A percentile compares a stretch with the other conserved stretches of the same genome.
Evolutionary conservation across 2,888 invertebrate genomes (phyloP).

Genomic region (Cephalotes varians): DNA sequence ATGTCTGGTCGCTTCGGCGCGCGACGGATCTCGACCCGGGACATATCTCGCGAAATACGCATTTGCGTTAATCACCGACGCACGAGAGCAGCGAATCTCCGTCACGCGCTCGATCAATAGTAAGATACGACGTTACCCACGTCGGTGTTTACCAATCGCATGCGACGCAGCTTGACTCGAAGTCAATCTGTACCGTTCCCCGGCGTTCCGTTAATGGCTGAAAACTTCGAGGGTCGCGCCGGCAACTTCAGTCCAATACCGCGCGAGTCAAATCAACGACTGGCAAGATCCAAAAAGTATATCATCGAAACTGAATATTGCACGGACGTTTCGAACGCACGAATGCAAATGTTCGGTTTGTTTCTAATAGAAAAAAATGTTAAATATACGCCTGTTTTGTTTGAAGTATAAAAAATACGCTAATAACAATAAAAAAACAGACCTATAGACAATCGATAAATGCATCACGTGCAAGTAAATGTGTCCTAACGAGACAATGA

Average conservation of each 20-base stretch:
- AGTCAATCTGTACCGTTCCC: background rate
- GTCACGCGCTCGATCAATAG: background rate
- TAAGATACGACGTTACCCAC: background rate
- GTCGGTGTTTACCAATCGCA: background rate
- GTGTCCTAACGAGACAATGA: background rate
- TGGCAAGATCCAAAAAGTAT: no score
- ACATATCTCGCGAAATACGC: background rate
- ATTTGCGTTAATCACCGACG: background rate
- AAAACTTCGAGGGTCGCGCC: background rate
- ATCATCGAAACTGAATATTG: no score
- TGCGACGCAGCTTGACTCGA: background rate
- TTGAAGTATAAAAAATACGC: no score
- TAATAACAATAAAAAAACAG: no score
- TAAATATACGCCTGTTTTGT: no score
- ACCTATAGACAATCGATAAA: background rate
- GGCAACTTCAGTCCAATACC: background rate
- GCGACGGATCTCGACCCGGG: background rate
- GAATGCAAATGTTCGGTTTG: no score
- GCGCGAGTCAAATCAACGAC: background rate
- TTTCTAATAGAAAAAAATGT: no score
- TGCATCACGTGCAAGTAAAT: background rate
- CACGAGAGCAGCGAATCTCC: background rate
- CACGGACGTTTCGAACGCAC: no score
- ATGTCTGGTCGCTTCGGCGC: background rate
- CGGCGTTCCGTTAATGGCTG: background rate